A percentile compares a stretch with the other conserved stretches of the same genome.
These are phyloP conservation scores for Philhelius pedissequus DNA, from an alignment of 2,888 invertebrate species.

Conservation along the genomic window DNA sequence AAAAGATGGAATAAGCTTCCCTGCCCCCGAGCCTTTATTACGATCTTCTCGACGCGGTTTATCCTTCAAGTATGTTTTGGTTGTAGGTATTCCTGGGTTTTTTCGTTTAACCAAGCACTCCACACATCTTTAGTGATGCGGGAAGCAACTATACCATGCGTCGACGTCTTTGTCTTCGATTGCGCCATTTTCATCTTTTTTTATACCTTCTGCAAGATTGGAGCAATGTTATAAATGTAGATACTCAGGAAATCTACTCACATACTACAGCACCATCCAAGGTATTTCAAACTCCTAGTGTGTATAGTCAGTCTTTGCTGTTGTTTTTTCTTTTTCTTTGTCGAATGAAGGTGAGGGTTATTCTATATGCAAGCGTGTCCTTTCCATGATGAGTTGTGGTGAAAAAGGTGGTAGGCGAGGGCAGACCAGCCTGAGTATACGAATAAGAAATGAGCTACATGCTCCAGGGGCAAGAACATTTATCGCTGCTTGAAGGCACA, in stretches of 20 bases:
- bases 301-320: too few species aligned
- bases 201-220: slow-evolving; percentile 37
- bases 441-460: slow-evolving; percentile 54
- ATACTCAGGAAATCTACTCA: slow-evolving; percentile 55
- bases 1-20: slow-evolving; percentile 7
- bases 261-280: slow-evolving; percentile 50
- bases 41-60: slow-evolving; percentile 58
- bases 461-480: slow-evolving; percentile 45
- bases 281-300: too few species aligned
- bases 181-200: neutral
- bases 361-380: neutral
- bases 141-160: neutral
- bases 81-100: slow-evolving; percentile 9
- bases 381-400: slow-evolving; percentile 29
- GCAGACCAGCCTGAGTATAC: slow-evolving; percentile 17
- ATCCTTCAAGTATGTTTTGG: slow-evolving; percentile 61
- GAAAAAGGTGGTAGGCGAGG: neutral
- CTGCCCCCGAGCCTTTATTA: slow-evolving; percentile 13
- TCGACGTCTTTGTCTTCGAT: neutral
- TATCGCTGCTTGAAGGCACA: slow-evolving; percentile 64
- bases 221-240: slow-evolving; percentile 43
- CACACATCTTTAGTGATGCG: neutral
- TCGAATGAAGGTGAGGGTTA: neutral
- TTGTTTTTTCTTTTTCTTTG: too few species aligned
- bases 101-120: slow-evolving; percentile 15